Conservation (phyloP, 2,888 invertebrate genomes). For the Drosophila parthenogenetica region DNA sequence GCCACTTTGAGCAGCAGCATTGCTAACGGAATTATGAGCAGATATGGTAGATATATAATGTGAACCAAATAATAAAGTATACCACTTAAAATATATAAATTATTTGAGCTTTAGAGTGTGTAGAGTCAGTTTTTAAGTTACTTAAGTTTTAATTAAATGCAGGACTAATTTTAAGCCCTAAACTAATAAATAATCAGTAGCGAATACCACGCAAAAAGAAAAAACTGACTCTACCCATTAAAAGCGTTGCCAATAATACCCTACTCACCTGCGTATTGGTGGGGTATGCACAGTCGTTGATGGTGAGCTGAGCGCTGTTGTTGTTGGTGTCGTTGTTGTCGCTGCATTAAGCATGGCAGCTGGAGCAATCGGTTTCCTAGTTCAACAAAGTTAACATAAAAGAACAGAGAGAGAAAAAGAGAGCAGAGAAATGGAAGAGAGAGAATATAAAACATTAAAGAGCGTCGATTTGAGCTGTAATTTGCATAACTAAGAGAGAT, state of each 20-base stretch:
- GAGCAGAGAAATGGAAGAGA: slow-evolving; percentile 27
- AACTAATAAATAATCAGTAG: too few relatives aligned
- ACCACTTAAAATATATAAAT: background rate
- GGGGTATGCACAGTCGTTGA: slow-evolving; percentile 80
- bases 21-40: slow-evolving; percentile 52
- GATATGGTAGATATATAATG: slow-evolving; percentile 25
- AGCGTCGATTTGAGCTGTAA: slow-evolving; percentile 7
- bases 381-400: slow-evolving; percentile 2
- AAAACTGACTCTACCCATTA: background rate
- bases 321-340: slow-evolving; percentile 59
- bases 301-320: slow-evolving; percentile 67
- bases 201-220: too few relatives aligned
- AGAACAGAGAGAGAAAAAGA: background rate
- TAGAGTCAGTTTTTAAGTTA: background rate
- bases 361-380: slow-evolving; percentile 83
- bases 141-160: background rate
- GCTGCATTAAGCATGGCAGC: slow-evolving; percentile 71
- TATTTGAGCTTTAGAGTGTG: background rate
- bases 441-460: slow-evolving; percentile 41
- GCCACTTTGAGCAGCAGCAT: slow-evolving; percentile 57
- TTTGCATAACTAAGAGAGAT: slow-evolving; percentile 41
- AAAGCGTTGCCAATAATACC: background rate
- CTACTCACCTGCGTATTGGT: slow-evolving; percentile 86
- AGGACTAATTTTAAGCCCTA: too few relatives aligned
- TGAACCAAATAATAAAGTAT: slow-evolving; percentile 20